Evolutionary conservation across 2,888 invertebrate species (phyloP).

Genomic region (Sphaerophoria rueppellii): DNA sequence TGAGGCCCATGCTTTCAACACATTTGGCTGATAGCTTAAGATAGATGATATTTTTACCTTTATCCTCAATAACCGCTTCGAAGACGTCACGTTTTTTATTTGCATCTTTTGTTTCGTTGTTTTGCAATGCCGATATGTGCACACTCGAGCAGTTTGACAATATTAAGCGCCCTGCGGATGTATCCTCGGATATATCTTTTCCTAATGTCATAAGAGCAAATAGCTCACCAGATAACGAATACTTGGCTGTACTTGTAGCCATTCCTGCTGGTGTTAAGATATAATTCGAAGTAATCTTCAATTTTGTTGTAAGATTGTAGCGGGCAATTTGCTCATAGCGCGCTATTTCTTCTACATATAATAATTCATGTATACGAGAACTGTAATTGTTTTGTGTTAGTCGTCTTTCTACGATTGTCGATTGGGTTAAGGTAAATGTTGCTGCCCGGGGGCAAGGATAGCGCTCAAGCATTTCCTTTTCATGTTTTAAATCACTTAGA

Average conservation of each 20-base stretch:
- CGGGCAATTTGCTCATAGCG: constrained; percentile 87
- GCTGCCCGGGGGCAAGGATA: constrained; percentile 87
- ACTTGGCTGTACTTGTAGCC: constrained; percentile 89
- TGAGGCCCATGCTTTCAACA: constrained; percentile 85
- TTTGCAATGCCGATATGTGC: constrained; percentile 83
- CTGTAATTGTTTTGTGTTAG: constrained; percentile 88
- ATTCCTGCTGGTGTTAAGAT: constrained; percentile 87
- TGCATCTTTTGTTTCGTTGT: constrained; percentile 59
- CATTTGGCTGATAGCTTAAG: constrained; percentile 87
- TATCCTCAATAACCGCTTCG: constrained; percentile 90
- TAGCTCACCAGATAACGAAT: constrained; percentile 89
- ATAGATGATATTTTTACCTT: constrained; percentile 90
- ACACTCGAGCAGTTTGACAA: constrained; percentile 89
- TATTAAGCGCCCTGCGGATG: constrained; percentile 90
- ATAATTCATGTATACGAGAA: constrained; percentile 88
- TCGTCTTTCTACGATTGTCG: constrained; percentile 85
- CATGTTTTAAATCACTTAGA: constrained; percentile 82
- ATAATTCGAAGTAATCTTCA: constrained; percentile 87
- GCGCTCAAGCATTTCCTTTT: constrained; percentile 84
- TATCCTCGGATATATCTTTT: constrained; percentile 91
- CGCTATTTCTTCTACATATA: constrained; percentile 90
- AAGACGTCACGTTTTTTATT: constrained; percentile 84
- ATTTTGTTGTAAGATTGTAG: constrained; percentile 86
- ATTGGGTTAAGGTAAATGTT: constrained; percentile 87
- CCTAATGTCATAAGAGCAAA: constrained; percentile 89